Evolutionary conservation across 2,797 vertebrate genomes (phyloP).

Genomic region (Monodelphis domestica): DNA sequence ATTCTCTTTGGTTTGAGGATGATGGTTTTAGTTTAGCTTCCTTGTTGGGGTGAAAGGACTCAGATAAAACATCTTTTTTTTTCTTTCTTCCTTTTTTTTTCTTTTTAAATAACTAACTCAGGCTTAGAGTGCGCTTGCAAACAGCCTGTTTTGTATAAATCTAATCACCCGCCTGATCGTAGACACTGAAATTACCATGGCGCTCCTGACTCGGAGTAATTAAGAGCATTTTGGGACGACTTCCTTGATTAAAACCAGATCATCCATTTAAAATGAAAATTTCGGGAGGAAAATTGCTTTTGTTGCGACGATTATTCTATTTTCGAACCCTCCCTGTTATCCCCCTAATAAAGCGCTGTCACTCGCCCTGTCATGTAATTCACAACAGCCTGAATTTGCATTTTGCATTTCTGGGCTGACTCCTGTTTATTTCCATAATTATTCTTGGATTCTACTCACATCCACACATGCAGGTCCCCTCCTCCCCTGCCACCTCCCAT

Average conservation of each 20-base stretch:
- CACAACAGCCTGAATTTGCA: constrained; percentile 51
- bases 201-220: constrained; percentile 85
- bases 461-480: neutral
- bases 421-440: constrained; percentile 80
- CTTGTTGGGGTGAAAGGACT: neutral
- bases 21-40: neutral
- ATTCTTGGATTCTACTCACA: constrained; percentile 69
- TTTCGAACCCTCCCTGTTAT: constrained; percentile 83
- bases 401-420: constrained; percentile 75
- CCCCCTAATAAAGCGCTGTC: constrained; percentile 83
- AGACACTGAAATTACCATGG: constrained; percentile 80
- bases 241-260: constrained; percentile 86
- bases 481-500: neutral
- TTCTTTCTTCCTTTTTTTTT: neutral
- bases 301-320: constrained; percentile 84
- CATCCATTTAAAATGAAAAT: constrained; percentile 86
- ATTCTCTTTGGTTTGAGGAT: neutral
- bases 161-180: constrained; percentile 68
- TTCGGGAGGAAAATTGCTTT: constrained; percentile 85
- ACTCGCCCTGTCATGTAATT: constrained; percentile 78
- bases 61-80: neutral
- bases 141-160: constrained; percentile 62
- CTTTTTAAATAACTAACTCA: neutral
- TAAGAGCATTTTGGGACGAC: constrained; percentile 84
- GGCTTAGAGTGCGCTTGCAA: neutral